Percentiles rank a stretch among this genome's conserved stretches.
Evolutionary conservation across 2,113 vertebrate species (phyloP).

Genomic region (Rhodinocichla rosea): DNA sequence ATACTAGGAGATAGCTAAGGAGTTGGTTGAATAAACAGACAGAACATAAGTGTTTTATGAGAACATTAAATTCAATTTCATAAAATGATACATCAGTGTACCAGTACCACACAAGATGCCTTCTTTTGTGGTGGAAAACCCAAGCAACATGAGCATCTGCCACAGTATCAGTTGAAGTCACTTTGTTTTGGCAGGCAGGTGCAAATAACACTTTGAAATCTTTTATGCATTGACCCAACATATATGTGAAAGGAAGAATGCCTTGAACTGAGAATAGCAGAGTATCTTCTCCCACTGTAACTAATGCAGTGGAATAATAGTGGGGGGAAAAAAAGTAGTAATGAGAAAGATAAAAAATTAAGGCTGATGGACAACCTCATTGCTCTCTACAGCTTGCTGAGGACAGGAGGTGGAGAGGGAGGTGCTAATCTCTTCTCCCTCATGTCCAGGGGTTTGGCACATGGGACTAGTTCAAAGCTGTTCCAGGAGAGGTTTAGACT

Average conservation of each 20-base stretch:
- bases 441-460: rapidly evolving
- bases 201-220: neutral
- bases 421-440: neutral
- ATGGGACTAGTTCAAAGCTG: neutral
- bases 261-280: neutral
- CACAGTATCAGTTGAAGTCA: neutral
- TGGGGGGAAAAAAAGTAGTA: too few relatives aligned
- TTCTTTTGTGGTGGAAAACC: neutral
- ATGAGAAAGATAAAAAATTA: neutral
- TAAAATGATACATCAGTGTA: neutral
- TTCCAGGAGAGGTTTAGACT: neutral
- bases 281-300: neutral
- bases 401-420: neutral
- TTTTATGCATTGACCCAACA: neutral
- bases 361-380: neutral
- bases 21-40: neutral
- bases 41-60: neutral
- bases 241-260: neutral
- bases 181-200: neutral
- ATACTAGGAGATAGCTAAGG: neutral
- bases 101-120: neutral
- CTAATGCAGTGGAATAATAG: neutral
- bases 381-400: neutral
- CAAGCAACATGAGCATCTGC: neutral
- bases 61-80: neutral